These are phyloP conservation scores for Tenthredo scrophulariae DNA, from an alignment of 2,888 invertebrate genomes.

Conservation along the genomic window DNA sequence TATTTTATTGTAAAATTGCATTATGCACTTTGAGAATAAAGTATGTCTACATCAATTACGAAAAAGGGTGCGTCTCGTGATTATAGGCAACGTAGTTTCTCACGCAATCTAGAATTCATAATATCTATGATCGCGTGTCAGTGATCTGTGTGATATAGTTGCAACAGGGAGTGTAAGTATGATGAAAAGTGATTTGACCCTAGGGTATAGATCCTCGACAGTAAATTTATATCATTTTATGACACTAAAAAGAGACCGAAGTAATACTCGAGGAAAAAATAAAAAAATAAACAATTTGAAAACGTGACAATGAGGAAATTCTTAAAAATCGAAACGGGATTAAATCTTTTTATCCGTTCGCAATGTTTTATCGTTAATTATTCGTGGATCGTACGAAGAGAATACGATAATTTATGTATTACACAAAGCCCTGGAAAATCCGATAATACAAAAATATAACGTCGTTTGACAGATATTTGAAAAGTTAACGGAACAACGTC, in stretches of 20 bases:
- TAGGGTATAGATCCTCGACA: neutral
- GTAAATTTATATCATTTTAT: neutral
- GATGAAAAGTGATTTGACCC: conserved; percentile 19
- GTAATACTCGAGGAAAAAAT: neutral
- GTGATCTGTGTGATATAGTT: neutral
- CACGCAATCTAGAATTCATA: conserved; percentile 9
- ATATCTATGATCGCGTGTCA: conserved; percentile 17
- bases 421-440: neutral
- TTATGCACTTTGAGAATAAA: neutral
- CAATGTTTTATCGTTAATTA: neutral
- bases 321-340: neutral
- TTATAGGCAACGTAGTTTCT: neutral
- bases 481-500: conserved; percentile 6
- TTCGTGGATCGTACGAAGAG: neutral
- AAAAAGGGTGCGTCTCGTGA: neutral
- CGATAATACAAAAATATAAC: neutral
- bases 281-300: too few species aligned
- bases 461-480: conserved; percentile 28
- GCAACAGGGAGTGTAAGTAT: neutral
- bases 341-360: neutral
- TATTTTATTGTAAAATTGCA: neutral
- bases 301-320: neutral
- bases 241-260: neutral
- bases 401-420: neutral
- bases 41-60: conserved; percentile 13